Conservation (phyloP, 2,797 vertebrate species). For the Xenentodon cancila region DNA sequence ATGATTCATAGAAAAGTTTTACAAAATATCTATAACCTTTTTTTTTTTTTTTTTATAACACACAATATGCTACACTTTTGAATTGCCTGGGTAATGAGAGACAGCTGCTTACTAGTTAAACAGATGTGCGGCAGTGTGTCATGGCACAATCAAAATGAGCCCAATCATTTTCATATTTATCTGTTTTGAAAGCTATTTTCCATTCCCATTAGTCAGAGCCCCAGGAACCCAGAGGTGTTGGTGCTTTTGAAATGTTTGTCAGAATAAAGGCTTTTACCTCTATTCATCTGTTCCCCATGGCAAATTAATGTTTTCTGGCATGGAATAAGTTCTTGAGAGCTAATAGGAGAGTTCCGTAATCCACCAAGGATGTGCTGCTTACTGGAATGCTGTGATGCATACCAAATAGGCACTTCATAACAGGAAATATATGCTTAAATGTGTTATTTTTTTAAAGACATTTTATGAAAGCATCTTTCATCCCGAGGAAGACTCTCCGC, state of each 20-base stretch:
- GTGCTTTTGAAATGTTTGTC: slow-evolving; percentile 54
- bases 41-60: slow-evolving; percentile 13
- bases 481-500: slow-evolving; percentile 29
- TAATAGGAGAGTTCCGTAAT: slow-evolving; percentile 42
- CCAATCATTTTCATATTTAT: slow-evolving; percentile 53
- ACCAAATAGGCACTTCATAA: slow-evolving; percentile 39
- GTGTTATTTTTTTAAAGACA: slow-evolving; percentile 26
- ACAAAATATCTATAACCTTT: neutral
- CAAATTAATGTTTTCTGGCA: slow-evolving; percentile 64
- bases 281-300: slow-evolving; percentile 59
- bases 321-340: slow-evolving; percentile 49
- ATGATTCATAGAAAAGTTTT: slow-evolving; percentile 7
- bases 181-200: slow-evolving; percentile 42
- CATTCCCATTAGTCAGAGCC: slow-evolving; percentile 20
- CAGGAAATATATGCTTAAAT: slow-evolving; percentile 32
- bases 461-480: slow-evolving; percentile 25
- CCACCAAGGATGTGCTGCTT: slow-evolving; percentile 37
- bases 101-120: slow-evolving; percentile 39
- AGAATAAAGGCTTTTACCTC: slow-evolving; percentile 49
- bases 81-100: slow-evolving; percentile 17
- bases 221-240: slow-evolving; percentile 32
- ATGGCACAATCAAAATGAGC: slow-evolving; percentile 38
- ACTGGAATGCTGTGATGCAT: slow-evolving; percentile 47
- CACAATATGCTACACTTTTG: slow-evolving; percentile 17
- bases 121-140: slow-evolving; percentile 24